Evolutionary conservation across 2,888 invertebrate genomes (phyloP).

Genomic region (Andrena praecox): DNA sequence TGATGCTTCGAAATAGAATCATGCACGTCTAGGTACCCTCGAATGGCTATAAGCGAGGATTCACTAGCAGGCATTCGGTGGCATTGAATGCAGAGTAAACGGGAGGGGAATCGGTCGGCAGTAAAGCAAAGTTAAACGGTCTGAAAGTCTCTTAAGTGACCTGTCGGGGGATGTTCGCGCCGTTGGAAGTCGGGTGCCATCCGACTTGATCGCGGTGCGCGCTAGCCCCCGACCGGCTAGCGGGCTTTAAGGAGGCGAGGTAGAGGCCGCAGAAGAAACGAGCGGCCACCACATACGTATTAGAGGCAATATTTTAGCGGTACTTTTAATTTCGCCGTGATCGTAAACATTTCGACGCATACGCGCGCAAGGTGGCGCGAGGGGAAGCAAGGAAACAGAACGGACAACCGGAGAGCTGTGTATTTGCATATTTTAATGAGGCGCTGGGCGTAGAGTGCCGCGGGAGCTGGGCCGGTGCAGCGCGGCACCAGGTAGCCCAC

Average conservation of each 20-base stretch:
- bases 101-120: slow-evolving; percentile 19
- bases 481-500: slow-evolving; percentile 70
- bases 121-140: slow-evolving; percentile 34
- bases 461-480: slow-evolving; percentile 69
- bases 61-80: background rate
- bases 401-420: slow-evolving; percentile 75
- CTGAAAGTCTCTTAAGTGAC: slow-evolving; percentile 46
- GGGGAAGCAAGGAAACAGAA: slow-evolving; percentile 71
- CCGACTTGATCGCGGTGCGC: slow-evolving; percentile 44
- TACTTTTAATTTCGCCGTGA: slow-evolving; percentile 84
- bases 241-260: slow-evolving; percentile 47
- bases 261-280: slow-evolving; percentile 26
- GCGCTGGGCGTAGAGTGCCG: slow-evolving; percentile 74
- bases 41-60: background rate
- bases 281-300: slow-evolving; percentile 74
- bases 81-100: slow-evolving; percentile 41
- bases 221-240: slow-evolving; percentile 48
- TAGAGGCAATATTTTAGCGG: slow-evolving; percentile 82
- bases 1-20: background rate
- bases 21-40: background rate
- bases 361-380: slow-evolving; percentile 56
- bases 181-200: slow-evolving; percentile 21
- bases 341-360: slow-evolving; percentile 84
- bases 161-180: slow-evolving; percentile 46
- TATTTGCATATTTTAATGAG: slow-evolving; percentile 85